Conservation (phyloP, 2,113 vertebrate genomes). For the Pluvianellus socialis region DNA sequence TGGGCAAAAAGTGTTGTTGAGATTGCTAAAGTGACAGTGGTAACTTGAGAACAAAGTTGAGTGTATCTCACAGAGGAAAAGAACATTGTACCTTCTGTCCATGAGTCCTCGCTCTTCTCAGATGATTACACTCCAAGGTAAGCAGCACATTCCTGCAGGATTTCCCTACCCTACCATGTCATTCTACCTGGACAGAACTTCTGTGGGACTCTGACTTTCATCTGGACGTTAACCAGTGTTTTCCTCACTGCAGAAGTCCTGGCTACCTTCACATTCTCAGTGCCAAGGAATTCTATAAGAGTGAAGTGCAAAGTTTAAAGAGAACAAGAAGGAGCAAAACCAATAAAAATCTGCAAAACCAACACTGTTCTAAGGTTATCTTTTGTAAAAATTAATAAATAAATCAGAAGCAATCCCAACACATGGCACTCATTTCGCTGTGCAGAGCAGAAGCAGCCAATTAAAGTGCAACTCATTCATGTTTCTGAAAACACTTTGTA, state of each 20-base stretch:
- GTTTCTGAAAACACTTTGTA: not conserved
- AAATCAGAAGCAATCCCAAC: not conserved
- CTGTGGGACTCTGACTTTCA: not conserved
- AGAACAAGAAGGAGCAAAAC: not conserved
- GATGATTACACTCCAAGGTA: not conserved
- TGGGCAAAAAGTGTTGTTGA: not conserved
- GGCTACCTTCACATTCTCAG: not conserved
- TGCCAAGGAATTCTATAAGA: not conserved
- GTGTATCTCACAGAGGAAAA: not conserved
- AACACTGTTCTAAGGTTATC: not conserved
- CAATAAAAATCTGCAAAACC: not conserved
- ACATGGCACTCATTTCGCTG: not conserved
- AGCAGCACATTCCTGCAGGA: not conserved
- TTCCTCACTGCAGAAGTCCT: not conserved
- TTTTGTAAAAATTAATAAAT: not conserved
- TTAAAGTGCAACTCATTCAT: accelerated
- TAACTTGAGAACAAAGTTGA: not conserved
- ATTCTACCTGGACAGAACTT: not conserved
- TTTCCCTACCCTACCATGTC: not conserved
- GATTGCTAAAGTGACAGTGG: not conserved
- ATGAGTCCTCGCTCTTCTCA: not conserved
- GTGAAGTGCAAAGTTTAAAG: not conserved
- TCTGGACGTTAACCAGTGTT: not conserved
- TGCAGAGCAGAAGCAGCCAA: not conserved
- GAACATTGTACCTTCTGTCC: not conserved